A percentile compares a stretch with the other conserved stretches of the same genome.
These are phyloP conservation scores for Yponomeuta plumbellus DNA, from an alignment of 2,888 invertebrate species.

Conservation along the genomic window DNA sequence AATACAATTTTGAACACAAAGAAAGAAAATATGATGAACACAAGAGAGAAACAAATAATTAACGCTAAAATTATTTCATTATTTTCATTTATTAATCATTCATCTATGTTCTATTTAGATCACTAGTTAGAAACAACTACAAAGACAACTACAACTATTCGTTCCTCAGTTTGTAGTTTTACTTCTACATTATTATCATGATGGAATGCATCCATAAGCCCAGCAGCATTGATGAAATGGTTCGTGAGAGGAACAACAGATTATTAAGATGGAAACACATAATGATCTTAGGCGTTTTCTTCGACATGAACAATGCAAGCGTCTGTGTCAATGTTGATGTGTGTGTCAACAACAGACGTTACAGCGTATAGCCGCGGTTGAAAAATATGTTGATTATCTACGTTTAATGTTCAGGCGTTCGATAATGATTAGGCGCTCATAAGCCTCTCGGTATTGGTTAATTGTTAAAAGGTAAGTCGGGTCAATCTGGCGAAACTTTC, in stretches of 20 bases:
- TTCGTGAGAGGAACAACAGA: background rate
- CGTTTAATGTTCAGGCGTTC: conserved; percentile 26
- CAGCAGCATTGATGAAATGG: background rate
- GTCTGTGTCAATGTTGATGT: background rate
- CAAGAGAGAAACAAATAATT: too few relatives aligned
- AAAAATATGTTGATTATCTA: background rate
- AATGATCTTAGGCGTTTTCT: background rate
- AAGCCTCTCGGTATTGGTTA: conserved; percentile 66
- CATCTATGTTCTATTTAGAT: background rate
- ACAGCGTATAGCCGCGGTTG: too few relatives aligned
- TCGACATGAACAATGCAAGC: background rate
- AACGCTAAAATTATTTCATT: too few relatives aligned
- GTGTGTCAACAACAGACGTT: background rate
- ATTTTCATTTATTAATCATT: background rate
- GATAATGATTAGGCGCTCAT: conserved; percentile 64
- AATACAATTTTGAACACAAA: background rate
- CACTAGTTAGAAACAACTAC: background rate
- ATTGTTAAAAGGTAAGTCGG: conserved; percentile 61
- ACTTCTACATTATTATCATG: background rate
- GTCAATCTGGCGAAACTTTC: conserved; percentile 53
- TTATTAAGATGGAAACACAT: conserved; percentile 4
- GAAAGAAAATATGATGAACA: too few relatives aligned
- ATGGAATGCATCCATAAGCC: background rate
- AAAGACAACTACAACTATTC: background rate
- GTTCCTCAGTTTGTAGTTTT: background rate